Conservation (phyloP, 1,140 invertebrate species). For the Monochamus saltuarius region DNA sequence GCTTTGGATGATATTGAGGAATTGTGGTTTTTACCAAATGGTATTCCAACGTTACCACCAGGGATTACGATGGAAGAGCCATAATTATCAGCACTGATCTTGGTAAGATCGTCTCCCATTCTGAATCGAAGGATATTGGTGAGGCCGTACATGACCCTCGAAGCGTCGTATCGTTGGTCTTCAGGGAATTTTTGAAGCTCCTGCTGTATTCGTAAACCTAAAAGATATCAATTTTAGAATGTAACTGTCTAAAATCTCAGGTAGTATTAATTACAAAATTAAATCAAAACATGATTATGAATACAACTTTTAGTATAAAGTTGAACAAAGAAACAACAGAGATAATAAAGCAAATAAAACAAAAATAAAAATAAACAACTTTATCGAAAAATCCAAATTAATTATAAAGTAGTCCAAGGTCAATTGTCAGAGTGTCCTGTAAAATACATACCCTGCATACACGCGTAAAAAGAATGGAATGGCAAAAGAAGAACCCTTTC, state of each 20-base stretch:
- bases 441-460: no score
- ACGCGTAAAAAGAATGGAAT: no score
- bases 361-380: no score
- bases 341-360: no score
- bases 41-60: constrained; percentile 64
- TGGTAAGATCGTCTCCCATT: constrained; percentile 63
- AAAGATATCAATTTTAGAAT: background rate
- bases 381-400: no score
- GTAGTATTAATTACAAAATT: no score
- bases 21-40: constrained; percentile 52
- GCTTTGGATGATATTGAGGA: background rate
- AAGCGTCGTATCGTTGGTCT: constrained; percentile 66
- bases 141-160: constrained; percentile 65
- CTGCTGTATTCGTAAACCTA: constrained; percentile 64
- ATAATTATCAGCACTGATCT: constrained; percentile 66
- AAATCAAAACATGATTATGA: no score
- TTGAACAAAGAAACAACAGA: no score
- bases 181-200: constrained; percentile 67
- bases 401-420: no score
- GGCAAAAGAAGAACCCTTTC: no score
- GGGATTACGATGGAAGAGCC: constrained; percentile 67
- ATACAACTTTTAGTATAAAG: no score
- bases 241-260: background rate
- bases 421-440: no score
- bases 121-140: constrained; percentile 60